Percentiles rank a stretch among this genome's conserved stretches.
Evolutionary conservation across 2,797 vertebrate genomes (phyloP).

Genomic region (Antennarius maculatus): DNA sequence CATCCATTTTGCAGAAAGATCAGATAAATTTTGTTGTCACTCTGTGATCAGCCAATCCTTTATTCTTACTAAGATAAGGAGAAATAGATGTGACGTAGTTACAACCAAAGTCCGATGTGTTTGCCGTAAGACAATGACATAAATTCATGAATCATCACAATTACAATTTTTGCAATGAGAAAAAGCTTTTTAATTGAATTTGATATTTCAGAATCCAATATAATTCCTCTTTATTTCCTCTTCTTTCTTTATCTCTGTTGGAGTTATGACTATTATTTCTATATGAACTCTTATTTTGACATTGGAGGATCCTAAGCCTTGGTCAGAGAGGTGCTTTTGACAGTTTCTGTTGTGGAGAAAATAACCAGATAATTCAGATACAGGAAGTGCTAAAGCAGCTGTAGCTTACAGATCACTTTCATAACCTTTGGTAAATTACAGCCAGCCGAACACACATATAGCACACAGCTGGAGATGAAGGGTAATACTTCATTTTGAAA

Average conservation of each 20-base stretch:
- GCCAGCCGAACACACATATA: conserved; percentile 55
- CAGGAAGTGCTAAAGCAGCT: conserved; percentile 43
- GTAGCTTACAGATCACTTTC: conserved; percentile 30
- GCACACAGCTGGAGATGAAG: conserved; percentile 29
- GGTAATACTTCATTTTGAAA: conserved; percentile 61
- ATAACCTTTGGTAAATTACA: conserved; percentile 42
- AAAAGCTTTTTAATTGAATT: conserved; percentile 15
- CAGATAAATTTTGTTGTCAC: too few relatives aligned
- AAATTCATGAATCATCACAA: too few relatives aligned
- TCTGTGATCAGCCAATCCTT: too few relatives aligned
- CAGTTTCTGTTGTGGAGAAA: conserved; percentile 8
- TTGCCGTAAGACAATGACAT: too few relatives aligned
- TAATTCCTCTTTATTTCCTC: conserved; percentile 1
- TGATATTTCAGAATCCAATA: conserved; percentile 23
- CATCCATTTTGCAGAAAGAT: too few relatives aligned
- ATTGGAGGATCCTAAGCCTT: conserved; percentile 24
- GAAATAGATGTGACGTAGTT: too few relatives aligned
- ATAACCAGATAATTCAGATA: conserved; percentile 37
- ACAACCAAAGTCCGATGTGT: too few relatives aligned
- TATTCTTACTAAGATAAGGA: too few relatives aligned
- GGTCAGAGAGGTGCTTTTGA: conserved; percentile 24
- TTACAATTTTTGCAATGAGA: conserved; percentile 5
- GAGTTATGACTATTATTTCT: conserved; percentile 18
- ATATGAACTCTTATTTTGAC: conserved; percentile 26
- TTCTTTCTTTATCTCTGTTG: neutral